A percentile compares a stretch with the other conserved stretches of the same genome.
Conservation (phyloP, 2,888 invertebrate species). For the Lordiphosa andalusiaca region DNA sequence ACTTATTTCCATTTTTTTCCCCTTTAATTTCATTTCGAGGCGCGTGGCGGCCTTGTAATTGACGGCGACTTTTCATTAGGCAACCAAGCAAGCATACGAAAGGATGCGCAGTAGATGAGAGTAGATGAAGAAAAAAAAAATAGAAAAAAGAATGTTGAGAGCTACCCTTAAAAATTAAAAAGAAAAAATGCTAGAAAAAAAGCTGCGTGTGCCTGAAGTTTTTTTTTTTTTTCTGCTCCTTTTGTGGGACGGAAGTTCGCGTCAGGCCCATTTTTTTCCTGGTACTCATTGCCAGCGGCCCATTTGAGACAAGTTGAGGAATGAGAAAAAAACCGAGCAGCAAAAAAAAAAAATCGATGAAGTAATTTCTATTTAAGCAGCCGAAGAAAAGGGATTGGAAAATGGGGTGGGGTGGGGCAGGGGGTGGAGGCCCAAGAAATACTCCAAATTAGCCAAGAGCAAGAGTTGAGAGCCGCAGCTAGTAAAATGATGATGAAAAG, state of each 20-base stretch:
- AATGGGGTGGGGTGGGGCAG: too few species aligned
- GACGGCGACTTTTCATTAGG: slow-evolving; percentile 69
- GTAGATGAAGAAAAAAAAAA: slow-evolving; percentile 5
- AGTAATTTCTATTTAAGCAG: slow-evolving; percentile 61
- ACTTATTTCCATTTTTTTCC: slow-evolving; percentile 33
- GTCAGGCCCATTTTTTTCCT: slow-evolving; percentile 48
- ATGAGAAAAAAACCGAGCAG: slow-evolving; percentile 22
- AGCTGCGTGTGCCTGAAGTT: slow-evolving; percentile 54
- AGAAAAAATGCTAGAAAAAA: slow-evolving; percentile 56
- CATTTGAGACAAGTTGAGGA: slow-evolving; percentile 47
- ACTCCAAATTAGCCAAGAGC: slow-evolving; percentile 40
- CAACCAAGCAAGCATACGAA: slow-evolving; percentile 45
- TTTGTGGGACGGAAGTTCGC: slow-evolving; percentile 55
- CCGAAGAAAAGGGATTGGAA: slow-evolving; percentile 29
- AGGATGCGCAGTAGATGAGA: slow-evolving; percentile 43
- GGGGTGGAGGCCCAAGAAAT: background rate
- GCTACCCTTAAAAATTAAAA: slow-evolving; percentile 69
- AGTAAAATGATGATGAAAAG: background rate
- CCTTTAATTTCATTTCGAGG: slow-evolving; percentile 24
- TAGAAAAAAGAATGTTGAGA: slow-evolving; percentile 38
- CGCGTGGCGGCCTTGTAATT: slow-evolving; percentile 66
- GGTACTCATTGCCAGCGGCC: slow-evolving; percentile 52
- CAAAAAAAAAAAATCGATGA: slow-evolving; percentile 60
- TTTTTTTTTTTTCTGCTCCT: slow-evolving; percentile 39
- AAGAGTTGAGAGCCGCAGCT: slow-evolving; percentile 29